Evolutionary conservation across 2,888 invertebrate species (phyloP), one percentile per base, ranked within the genome.

Genomic region (Lottia scabra): DNA sequence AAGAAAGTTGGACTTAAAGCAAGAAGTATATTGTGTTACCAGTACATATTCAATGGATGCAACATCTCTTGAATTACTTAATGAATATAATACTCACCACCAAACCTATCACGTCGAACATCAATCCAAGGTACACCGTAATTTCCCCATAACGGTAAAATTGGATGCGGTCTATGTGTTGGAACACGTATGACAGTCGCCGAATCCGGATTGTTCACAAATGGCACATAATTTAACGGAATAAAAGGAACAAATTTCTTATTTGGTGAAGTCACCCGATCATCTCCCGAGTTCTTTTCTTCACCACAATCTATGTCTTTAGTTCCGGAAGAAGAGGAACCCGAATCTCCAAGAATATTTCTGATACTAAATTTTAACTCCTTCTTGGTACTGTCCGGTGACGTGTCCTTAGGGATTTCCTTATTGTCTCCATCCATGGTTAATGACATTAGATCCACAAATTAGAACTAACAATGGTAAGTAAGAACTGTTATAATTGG

Each of bases 51-150:
- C 1, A 63, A 62, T 6, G 10, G 0, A 15, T 26, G 13, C 10
- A 63, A 16, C 3, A 3, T 2, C 12, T 23, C 16, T 23, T n/a
- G n/a, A n/a, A n/a, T n/a, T n/a, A n/a, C n/a, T 16, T 23, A 6
- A 38, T 8, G 38, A 38, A 38, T 10, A 38, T 65, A n/a, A 16
- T 64, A 79, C 85, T 81, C 74, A 87, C 88, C 82, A 72, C 85
- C 85, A 69, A 87, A 83, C 68, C 87, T 78, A 74, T 88, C 88
- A 68, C 87, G 80, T 62, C 87, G 75, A 56, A 86, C 83, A 68
- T 87, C 86, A 68, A 87, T 81, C 88, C 88, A 88, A 1, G 87
- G 82, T 70, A 87, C 83, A 12, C 76, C 76, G 68, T 83, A 83
- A 12, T 82, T 80, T 19, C 80, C 75, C 71, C 81, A 78, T 62